phyloP scores from a whole-genome alignment of 2,797 vertebrate genomes.

The Falco berigora region DNA sequence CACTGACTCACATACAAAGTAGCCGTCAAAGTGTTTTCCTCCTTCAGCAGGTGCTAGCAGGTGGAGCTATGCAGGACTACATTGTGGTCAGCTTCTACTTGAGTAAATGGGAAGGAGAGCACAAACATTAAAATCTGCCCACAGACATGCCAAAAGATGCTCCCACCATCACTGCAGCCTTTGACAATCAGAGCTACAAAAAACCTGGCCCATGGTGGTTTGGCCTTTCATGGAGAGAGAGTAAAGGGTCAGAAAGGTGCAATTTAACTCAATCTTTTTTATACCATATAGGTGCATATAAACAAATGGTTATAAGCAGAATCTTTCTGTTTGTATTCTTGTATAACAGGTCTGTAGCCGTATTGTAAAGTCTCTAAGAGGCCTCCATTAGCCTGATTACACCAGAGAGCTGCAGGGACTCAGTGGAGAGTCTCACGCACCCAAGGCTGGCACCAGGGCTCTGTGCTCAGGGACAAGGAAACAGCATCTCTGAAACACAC shows the following conservation, averaged over 20 bases:
- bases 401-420: neutral
- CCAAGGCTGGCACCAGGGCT: neutral
- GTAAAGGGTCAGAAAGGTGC: neutral
- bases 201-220: neutral
- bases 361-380: neutral
- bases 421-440: neutral
- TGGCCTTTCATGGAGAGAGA: neutral
- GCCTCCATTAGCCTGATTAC: neutral
- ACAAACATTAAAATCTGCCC: neutral
- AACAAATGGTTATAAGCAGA: neutral
- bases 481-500: neutral
- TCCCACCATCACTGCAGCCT: neutral
- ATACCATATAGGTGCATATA: neutral
- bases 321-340: neutral
- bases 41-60: neutral
- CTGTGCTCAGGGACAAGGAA: neutral
- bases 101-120: neutral
- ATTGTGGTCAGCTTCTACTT: neutral
- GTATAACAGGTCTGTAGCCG: neutral
- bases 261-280: neutral
- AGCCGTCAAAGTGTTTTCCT: neutral
- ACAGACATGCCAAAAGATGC: neutral
- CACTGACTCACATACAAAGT: neutral
- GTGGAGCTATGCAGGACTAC: neutral
- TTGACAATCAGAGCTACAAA: neutral